Base-by-base conservation (phyloP, 2,888 invertebrate species). In the Craniophora ligustri region DNA sequence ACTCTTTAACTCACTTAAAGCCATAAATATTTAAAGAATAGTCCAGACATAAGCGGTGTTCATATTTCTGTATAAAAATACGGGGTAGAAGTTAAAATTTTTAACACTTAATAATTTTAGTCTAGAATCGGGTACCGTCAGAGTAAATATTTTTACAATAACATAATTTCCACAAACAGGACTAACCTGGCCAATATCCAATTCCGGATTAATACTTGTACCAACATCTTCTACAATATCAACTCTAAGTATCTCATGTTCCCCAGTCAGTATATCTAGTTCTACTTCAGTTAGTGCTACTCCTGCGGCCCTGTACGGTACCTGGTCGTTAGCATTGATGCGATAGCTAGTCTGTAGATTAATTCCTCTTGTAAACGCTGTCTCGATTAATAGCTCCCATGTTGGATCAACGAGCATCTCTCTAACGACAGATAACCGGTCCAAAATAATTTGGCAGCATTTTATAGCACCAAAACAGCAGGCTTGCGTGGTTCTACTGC, bases 261-360 rank as follows among this genome's bases (percentile, higher is more conserved):
- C 95, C 21, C 97, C 97, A 0, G 97, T 97, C 40, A 97, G 82
- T 14, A 96, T 85, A 81, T 97, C 97, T 0, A 97, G 81, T 82
- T 97, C 96, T 0, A 96, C 95, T 86, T 97, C 97, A 8, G 94
- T 82, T 5, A 95, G 87, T 1, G 94, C 90, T 0, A 94, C 93
- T 1, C 95, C 96, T 68, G 94, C 95, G 34, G 95, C 53, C 48
- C 87, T 83, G 38, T 86, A 84, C 1, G 72, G 61, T 15, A 74
- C 56, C 38, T 81, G 75, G 50, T 92, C 91, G 35, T 85, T 84
- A 0, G 57, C 16, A 2, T 71, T 86, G 1, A 82, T 80, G 32
- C 72, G 74, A 61, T 86, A 89, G 60, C 82, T 86, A 0, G 85
- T 75, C 74, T 90, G 89, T 15, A 92, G 67, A 54, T 89, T 87